Conservation (phyloP, 2,113 vertebrate species). For the Phaethornis superciliosus region DNA sequence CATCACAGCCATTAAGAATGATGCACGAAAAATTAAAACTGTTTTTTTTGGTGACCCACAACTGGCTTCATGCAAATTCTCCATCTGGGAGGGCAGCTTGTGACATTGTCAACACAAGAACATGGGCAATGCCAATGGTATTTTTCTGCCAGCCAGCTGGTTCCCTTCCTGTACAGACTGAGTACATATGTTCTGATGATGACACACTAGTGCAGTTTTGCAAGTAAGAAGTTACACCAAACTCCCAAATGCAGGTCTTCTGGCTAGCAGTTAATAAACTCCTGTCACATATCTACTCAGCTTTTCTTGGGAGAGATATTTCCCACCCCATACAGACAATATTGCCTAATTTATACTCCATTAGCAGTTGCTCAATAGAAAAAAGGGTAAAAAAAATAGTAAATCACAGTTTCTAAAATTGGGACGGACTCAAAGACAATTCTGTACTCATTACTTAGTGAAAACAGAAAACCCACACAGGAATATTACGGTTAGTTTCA, state of each 20-base stretch:
- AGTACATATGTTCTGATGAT: conserved; percentile 76
- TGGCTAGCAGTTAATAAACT: conserved; percentile 63
- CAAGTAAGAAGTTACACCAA: conserved; percentile 53
- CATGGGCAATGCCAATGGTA: conserved; percentile 76
- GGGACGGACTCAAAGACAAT: conserved; percentile 25
- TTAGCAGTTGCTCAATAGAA: conserved; percentile 54
- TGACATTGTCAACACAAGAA: conserved; percentile 78
- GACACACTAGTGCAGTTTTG: conserved; percentile 68
- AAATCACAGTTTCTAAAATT: conserved; percentile 51
- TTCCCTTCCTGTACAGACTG: conserved; percentile 61
- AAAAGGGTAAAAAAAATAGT: not conserved
- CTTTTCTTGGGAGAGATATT: conserved; percentile 32
- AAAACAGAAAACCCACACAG: not conserved
- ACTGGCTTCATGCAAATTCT: conserved; percentile 75
- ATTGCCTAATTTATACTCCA: conserved; percentile 53
- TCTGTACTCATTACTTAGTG: not conserved
- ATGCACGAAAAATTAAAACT: conserved; percentile 35
- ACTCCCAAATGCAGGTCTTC: conserved; percentile 53
- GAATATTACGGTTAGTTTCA: conserved; percentile 10
- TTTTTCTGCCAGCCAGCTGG: conserved; percentile 82
- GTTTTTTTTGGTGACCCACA: conserved; percentile 63
- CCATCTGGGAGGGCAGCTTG: conserved; percentile 84
- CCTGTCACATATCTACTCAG: conserved; percentile 54
- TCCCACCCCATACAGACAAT: not conserved
- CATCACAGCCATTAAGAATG: conserved; percentile 24